A percentile compares a stretch with the other conserved stretches of the same genome.
Evolutionary conservation across 2,888 invertebrate genomes (phyloP).

Genomic region (Nephrotoma guestfalica): DNA sequence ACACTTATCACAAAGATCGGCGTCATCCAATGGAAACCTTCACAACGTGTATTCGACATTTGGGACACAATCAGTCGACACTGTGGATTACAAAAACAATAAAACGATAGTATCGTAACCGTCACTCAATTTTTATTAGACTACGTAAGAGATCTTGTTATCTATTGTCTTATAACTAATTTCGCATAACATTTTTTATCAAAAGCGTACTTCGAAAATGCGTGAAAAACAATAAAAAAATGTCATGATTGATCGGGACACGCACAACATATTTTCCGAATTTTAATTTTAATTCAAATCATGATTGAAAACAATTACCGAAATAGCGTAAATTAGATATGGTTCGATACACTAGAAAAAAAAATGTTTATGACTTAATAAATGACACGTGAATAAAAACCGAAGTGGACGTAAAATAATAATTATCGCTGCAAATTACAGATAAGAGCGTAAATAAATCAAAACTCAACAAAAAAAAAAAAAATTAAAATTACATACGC

Average conservation of each 20-base stretch:
- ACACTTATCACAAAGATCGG: conserved; percentile 24
- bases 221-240: background rate
- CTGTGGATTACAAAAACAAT: conserved; percentile 34
- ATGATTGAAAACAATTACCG: background rate
- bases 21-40: conserved; percentile 43
- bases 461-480: conserved; percentile 1
- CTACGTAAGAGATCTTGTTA: too few relatives aligned
- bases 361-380: background rate
- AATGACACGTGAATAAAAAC: background rate
- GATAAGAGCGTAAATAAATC: conserved; percentile 6
- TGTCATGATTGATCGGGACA: background rate
- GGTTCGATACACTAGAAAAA: background rate
- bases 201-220: background rate
- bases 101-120: background rate
- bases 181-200: background rate
- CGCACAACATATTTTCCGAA: background rate
- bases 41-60: conserved; percentile 89
- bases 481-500: conserved; percentile 50
- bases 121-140: too few relatives aligned
- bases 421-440: background rate
- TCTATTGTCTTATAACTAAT: too few relatives aligned
- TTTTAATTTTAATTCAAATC: background rate
- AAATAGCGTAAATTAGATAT: background rate
- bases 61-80: conserved; percentile 94
- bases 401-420: background rate